phyloP scores from a whole-genome alignment of 2,113 vertebrate species.

The Megalops atlanticus region DNA sequence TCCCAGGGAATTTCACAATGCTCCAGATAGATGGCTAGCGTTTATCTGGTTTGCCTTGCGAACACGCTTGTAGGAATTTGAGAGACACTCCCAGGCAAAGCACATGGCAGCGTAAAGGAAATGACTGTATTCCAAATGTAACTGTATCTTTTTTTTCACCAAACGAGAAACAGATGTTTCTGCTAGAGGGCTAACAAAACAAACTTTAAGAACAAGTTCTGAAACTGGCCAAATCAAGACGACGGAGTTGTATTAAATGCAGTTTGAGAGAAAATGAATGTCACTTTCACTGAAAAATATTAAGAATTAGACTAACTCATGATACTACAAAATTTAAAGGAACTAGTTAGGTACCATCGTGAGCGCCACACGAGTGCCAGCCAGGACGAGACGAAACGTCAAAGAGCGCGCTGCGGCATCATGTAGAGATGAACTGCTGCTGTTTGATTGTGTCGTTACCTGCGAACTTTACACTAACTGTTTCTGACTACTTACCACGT shows the following conservation, averaged over 20 bases:
- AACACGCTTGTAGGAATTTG: not conserved
- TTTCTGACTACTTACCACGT: constrained; percentile 71
- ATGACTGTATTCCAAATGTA: constrained; percentile 55
- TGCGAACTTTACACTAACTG: no score
- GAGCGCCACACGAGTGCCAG: not conserved
- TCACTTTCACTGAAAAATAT: not conserved
- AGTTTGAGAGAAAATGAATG: not conserved
- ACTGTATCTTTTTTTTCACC: constrained; percentile 30
- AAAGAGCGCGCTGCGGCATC: not conserved
- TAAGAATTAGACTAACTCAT: not conserved
- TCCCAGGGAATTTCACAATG: not conserved
- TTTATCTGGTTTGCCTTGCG: not conserved
- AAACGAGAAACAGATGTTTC: constrained; percentile 64
- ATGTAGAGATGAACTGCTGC: not conserved
- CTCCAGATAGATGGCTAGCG: not conserved
- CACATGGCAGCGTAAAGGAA: constrained; percentile 49
- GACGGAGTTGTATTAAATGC: not conserved
- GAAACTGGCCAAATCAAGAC: not conserved
- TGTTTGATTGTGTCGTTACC: not conserved
- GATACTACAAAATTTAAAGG: not conserved
- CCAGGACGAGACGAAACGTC: not conserved
- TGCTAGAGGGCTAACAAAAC: not conserved
- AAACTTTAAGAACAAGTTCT: not conserved
- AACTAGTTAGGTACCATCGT: no score
- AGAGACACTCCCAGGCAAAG: constrained; percentile 7